Conservation (phyloP, 2,797 vertebrate species). For the Mormyrops boulengeri region DNA sequence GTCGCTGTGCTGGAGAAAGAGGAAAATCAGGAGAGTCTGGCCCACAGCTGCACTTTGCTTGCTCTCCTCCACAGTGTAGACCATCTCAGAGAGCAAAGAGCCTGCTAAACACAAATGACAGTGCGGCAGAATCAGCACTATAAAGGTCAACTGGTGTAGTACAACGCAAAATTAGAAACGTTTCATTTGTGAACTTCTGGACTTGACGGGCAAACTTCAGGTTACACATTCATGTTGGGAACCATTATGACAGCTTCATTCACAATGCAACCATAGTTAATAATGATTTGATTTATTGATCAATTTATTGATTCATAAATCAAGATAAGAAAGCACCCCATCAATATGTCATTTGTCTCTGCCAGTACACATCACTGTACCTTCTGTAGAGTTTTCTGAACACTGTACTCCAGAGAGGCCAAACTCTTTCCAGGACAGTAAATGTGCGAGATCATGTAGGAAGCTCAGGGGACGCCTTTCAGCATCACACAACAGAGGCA, state of each 20-base stretch:
- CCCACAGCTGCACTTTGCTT: slow-evolving; percentile 25
- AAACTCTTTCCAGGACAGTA: slow-evolving; percentile 48
- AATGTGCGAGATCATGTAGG: slow-evolving; percentile 47
- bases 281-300: neutral
- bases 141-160: slow-evolving; percentile 27
- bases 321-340: neutral
- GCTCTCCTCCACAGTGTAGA: slow-evolving; percentile 10
- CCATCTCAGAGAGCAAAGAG: neutral
- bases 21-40: slow-evolving; percentile 50
- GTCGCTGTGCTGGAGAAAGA: slow-evolving; percentile 57
- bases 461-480: slow-evolving; percentile 38
- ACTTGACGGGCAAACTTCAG: neutral
- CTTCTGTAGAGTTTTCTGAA: neutral
- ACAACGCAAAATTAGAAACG: neutral
- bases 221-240: neutral
- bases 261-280: neutral
- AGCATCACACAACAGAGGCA: slow-evolving; percentile 44
- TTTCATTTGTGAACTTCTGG: neutral
- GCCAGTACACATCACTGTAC: neutral
- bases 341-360: neutral
- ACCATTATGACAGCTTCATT: neutral
- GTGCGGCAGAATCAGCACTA: neutral
- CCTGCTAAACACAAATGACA: slow-evolving; percentile 24
- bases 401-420: slow-evolving; percentile 35
- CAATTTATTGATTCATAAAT: neutral